Percentiles rank a stretch among this genome's conserved stretches.
phyloP scores from a whole-genome alignment of 2,797 vertebrate species.

The Sphaeramia orbicularis region DNA sequence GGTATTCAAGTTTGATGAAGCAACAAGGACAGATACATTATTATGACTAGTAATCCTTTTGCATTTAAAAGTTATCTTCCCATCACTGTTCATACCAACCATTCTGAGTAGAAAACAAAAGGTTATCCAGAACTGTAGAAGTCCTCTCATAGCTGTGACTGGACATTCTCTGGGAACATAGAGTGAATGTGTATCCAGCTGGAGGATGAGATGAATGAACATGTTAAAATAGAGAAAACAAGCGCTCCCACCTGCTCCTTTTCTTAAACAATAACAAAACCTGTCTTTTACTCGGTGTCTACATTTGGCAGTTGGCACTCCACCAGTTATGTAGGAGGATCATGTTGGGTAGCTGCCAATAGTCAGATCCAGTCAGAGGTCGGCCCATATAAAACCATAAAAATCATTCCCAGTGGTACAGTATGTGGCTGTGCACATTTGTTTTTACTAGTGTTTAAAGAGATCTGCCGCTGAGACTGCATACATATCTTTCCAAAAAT shows the following conservation, averaged over 20 bases:
- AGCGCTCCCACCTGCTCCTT: constrained; percentile 8
- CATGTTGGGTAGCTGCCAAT: neutral
- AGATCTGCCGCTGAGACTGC: neutral
- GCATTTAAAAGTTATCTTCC: no score
- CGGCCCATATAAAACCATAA: neutral
- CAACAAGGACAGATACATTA: no score
- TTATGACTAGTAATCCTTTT: no score
- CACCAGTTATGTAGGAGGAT: neutral
- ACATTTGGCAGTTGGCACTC: neutral
- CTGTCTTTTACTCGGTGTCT: neutral
- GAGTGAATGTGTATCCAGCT: neutral
- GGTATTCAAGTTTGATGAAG: no score
- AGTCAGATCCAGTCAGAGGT: neutral
- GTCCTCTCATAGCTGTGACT: neutral
- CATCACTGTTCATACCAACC: no score
- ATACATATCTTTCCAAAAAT: no score
- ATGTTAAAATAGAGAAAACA: constrained; percentile 10
- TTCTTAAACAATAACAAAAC: constrained; percentile 3
- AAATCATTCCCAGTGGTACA: neutral
- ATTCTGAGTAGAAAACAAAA: no score
- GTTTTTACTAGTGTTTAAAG: constrained; percentile 6
- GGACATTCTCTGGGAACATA: neutral
- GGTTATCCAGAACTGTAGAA: neutral
- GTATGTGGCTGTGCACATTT: neutral
- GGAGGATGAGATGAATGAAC: constrained; percentile 9